A percentile compares a stretch with the other conserved stretches of the same genome.
These are phyloP conservation scores for Mustelus asterias DNA, from an alignment of 2,113 vertebrate genomes.

Conservation along the genomic window DNA sequence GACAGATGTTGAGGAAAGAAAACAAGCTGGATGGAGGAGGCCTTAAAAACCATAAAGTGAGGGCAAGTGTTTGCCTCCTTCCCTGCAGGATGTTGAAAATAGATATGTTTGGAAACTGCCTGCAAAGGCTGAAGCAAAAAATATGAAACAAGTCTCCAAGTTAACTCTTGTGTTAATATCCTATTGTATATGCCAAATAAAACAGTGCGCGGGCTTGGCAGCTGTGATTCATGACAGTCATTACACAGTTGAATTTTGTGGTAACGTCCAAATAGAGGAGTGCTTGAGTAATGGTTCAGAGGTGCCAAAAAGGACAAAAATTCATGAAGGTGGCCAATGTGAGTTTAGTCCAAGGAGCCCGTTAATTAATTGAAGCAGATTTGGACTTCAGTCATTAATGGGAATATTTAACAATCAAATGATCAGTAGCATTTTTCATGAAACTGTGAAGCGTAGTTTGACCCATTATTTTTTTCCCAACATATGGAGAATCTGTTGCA, in stretches of 20 bases:
- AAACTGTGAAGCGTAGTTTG: not conserved
- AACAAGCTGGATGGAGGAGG: not conserved
- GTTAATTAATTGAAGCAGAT: not conserved
- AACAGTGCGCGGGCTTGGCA: not conserved
- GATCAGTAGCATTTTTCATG: not conserved
- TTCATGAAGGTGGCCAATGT: not conserved
- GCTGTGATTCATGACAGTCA: conserved; percentile 27
- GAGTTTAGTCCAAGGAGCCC: not conserved
- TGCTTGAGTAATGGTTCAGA: conserved; percentile 39
- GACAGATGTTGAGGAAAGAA: not conserved
- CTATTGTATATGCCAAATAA: conserved; percentile 41
- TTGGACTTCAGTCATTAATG: not conserved
- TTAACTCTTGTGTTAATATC: conserved; percentile 38
- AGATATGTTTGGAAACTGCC: conserved; percentile 11
- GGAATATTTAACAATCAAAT: not conserved
- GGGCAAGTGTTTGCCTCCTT: conserved; percentile 21
- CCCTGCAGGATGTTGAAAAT: conserved; percentile 2
- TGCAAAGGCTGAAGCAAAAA: conserved; percentile 26
- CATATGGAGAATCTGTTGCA: not conserved
- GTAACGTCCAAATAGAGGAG: conserved; percentile 36
- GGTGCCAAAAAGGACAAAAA: not conserved
- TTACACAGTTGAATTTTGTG: conserved; percentile 39
- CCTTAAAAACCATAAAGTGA: not conserved
- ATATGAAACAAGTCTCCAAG: conserved; percentile 27
- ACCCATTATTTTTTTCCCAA: not conserved